Conservation (phyloP, 2,888 invertebrate species). For the Hyposoter dolosus region DNA sequence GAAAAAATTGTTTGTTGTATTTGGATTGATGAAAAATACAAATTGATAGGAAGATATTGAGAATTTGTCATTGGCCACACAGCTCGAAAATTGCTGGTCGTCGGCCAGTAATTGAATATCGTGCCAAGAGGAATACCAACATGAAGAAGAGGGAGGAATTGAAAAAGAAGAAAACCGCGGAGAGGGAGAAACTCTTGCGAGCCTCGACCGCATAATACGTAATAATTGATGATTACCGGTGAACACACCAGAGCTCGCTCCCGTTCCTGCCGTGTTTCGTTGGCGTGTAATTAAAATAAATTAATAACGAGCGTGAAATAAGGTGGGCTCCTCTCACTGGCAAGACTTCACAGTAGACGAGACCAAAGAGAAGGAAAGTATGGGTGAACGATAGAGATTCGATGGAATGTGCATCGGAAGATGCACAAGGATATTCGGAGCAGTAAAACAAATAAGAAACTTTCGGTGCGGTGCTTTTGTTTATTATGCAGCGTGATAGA, state of each 20-base stretch:
- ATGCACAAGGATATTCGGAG: background rate
- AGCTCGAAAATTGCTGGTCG: conserved; percentile 72
- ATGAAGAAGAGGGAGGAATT: conserved; percentile 41
- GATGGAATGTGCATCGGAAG: background rate
- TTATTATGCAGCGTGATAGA: too few relatives aligned
- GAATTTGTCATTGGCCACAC: background rate
- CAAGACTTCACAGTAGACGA: background rate
- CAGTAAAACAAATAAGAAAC: too few relatives aligned
- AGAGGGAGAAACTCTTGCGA: conserved; percentile 63
- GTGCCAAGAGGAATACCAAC: conserved; percentile 29
- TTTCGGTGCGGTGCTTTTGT: too few relatives aligned
- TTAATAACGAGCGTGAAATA: conserved; percentile 79
- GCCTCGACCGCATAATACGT: conserved; percentile 69
- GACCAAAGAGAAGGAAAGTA: background rate
- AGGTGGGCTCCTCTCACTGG: conserved; percentile 59
- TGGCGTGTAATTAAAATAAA: conserved; percentile 80
- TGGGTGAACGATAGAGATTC: background rate
- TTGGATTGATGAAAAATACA: background rate
- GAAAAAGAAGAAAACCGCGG: conserved; percentile 40
- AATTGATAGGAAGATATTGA: background rate
- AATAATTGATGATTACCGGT: conserved; percentile 80
- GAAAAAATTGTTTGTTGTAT: background rate
- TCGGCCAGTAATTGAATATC: conserved; percentile 73
- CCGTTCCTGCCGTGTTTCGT: conserved; percentile 30
- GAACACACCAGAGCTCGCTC: conserved; percentile 69